Percentiles rank a stretch among this genome's conserved stretches.
Evolutionary conservation across 2,113 vertebrate species (phyloP).

Genomic region (Cheirogaleus medius): DNA sequence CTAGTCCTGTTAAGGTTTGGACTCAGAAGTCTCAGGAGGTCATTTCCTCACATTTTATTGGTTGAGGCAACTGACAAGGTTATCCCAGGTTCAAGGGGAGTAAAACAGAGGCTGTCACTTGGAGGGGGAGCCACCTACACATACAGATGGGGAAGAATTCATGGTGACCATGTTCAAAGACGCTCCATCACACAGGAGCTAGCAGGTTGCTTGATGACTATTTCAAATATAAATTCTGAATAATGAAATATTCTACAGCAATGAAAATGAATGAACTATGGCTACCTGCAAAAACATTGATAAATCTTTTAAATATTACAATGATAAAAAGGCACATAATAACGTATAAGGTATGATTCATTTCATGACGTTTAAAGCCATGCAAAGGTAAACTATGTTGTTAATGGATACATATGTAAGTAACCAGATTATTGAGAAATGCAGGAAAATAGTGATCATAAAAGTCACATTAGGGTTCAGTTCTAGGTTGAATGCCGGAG

Average conservation of each 20-base stretch:
- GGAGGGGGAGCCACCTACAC: neutral
- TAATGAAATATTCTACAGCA: neutral
- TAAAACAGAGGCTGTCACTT: neutral
- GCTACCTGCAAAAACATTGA: neutral
- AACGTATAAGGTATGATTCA: neutral
- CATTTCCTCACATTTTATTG: neutral
- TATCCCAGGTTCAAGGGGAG: neutral
- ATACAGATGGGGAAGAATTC: accelerated
- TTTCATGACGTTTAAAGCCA: neutral
- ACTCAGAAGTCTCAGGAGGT: neutral
- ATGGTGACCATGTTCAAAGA: neutral
- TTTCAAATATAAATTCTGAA: neutral
- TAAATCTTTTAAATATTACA: neutral
- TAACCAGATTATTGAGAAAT: neutral
- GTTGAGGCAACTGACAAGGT: neutral
- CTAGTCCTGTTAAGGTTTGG: neutral
- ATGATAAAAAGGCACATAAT: neutral
- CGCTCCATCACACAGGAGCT: neutral
- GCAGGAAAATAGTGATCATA: neutral
- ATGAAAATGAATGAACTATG: neutral
- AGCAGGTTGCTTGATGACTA: too few species aligned
- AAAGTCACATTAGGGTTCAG: neutral
- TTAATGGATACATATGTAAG: neutral
- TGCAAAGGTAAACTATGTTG: neutral
- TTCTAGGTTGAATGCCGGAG: neutral